Base-by-base conservation (phyloP, 2,113 vertebrate genomes). In the Gymnogyps californianus region DNA sequence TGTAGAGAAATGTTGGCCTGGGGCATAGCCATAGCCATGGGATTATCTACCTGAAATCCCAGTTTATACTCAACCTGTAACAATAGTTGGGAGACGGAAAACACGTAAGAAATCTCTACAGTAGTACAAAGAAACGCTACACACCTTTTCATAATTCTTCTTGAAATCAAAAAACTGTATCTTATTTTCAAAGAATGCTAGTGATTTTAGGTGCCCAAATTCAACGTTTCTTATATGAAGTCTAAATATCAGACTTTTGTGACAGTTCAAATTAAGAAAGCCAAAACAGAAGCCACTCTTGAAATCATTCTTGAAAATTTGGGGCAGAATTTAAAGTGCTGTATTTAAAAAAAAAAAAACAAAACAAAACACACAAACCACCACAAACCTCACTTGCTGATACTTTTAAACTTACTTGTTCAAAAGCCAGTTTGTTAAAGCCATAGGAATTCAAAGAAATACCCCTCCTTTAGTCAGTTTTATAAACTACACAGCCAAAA, bases 31-130 rank as follows among this genome's bases (percentile, higher is more conserved):
- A 99, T 99, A 90, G 98, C 99, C 91, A 98, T 61, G 42, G 98
- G 98, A 97, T 99, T 99, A 93, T 99, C 99, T 79, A 99, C 98
- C 71, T 98, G 98, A 98, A 99, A 99, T 83, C 98, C 99, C 92
- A 99, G 98, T 87, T 98, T 99, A 97, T 99, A 99, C 82, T 99
- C 99, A 95, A 99, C 99, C 99, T 99, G 92, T 19, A 71, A 72
- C 69, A 87, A 58, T 5, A 97, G 62, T 32, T n/a, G 26, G 34
- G 64, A 86, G 55, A 77, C 14, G 16, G 26, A 86, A 91, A 70
- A 51, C 24, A 54, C 0, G 0, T 77, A 24, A 67, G 13, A 66
- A 88, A 44, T 20, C 34, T 46, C 34, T 57, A 31, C 13, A 58
- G 20, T 2, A 72, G 9, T 20, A 79, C 42, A 66, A 83, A 66